Evolutionary conservation across 92 coral and sea anemone genomes (phyloP), one percentile per base, ranked within the genome.

Genomic region (Micromussa lordhowensis): DNA sequence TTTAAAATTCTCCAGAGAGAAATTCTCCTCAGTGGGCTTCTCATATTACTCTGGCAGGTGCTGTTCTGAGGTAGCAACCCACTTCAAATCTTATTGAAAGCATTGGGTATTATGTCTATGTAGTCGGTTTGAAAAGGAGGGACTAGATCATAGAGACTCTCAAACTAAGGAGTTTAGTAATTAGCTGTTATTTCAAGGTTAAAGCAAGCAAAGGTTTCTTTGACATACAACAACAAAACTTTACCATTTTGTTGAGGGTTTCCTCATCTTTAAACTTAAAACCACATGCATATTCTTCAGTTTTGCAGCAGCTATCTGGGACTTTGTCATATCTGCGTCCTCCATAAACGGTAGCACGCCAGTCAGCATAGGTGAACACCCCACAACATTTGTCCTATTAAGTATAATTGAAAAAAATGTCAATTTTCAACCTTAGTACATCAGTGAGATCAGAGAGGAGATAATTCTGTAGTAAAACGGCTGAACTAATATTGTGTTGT

Each of bases 301-400:
- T 29, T 35, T 35, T 76, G 28, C 93, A 91, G 68, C 93, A 91
- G 82, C 91, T 87, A 34, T 87, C 63, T 44, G 93, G 93, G 48
- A 91, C 93, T 58, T 87, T 91, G 70, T 91, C 93, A 32, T 91
- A 91, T 48, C 93, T 85, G 81, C 58, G 63, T 19, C 90, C 91
- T 40, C 88, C 93, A 24, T 78, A 91, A 5, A n/a, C 26, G 0
- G 93, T 91, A 40, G 59, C 69, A 30, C 91, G 77, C 93, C 93
- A 91, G 74, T 91, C 93, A 38, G 88, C 83, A 55, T 68, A 91
- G 75, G 71, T 70, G 16, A 68, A 66, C 31, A 83, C 88, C 22
- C 91, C 93, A 78, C 93, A 91, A 38, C 93, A 91, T 7, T 78
- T 48, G 26, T 77, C 76, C 93, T 91, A 77, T 81, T 22, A 1